Evolutionary conservation across 2,888 invertebrate genomes (phyloP), one percentile per base, ranked within the genome.

Genomic region (Philhelius pedissequus): DNA sequence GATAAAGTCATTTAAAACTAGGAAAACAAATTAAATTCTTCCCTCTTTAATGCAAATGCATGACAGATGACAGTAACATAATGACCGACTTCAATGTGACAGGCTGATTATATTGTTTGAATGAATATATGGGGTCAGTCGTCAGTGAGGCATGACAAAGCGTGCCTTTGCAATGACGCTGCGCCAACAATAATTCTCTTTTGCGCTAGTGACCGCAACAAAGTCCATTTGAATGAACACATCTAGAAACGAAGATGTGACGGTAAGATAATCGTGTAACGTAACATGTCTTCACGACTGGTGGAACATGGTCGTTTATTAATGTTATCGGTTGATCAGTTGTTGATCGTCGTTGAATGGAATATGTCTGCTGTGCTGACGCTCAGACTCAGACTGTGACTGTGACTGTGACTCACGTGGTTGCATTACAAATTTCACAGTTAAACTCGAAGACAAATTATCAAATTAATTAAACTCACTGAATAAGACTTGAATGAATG

Each of bases 401-500:
- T n/a, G n/a, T n/a, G 20, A 9, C 18, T 35, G 20, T 50, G 58
- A 68, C 56, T 40, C 64, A 75, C 35, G 56, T 50, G 62, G 70
- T 66, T 71, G 64, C 56, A 52, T 71, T 81, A 71, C 40, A 70
- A 76, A 81, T 81, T 81, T 76, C 76, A 81, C 81, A 71, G 71
- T 76, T 66, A 58, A 66, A 71, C 35, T 18, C 50, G 71, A 54
- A 76, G 81, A 81, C 81, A 81, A 81, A 81, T 81, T 81, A 76
- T 76, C 81, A 56, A 76, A 76, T 81, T 81, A 81, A 81, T 81
- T 71, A 66, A 54, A 71, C 76, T 52, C 25, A 66, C 48, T 20
- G 64, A 64, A 64, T 22, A 64, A 32, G 64, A n/a, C 48, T 45
- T 48, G 45, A 56, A 52, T 27, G 48, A 50, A 48, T 64, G 18